A percentile compares a stretch with the other conserved stretches of the same genome.
These are phyloP conservation scores for Alligator sinensis DNA, from an alignment of 2,113 vertebrate genomes.

Conservation along the genomic window DNA sequence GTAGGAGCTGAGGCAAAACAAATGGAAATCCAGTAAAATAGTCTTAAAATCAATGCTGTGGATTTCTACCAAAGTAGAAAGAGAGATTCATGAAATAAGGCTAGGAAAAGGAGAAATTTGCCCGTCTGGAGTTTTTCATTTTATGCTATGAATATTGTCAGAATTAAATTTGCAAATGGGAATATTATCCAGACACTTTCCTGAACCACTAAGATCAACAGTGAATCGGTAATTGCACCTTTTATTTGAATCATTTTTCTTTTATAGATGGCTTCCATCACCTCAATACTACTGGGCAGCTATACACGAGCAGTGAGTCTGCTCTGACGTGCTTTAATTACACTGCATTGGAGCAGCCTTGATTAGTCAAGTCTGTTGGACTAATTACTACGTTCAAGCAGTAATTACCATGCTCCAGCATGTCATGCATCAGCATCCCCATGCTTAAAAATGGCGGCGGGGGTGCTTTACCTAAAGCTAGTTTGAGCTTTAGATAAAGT, in stretches of 20 bases:
- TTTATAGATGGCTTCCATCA: conserved; percentile 46
- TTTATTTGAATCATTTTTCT: conserved; percentile 32
- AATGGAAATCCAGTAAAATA: conserved; percentile 80
- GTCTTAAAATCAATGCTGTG: conserved; percentile 67
- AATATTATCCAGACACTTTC: conserved; percentile 24
- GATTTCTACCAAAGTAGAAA: conserved; percentile 56
- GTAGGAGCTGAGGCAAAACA: conserved; percentile 79
- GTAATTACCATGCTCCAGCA: no score
- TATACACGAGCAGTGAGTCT: no score
- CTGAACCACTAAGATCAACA: conserved; percentile 50
- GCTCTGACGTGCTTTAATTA: no score
- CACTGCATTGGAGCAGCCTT: no score
- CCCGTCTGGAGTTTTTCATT: background rate
- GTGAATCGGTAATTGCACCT: conserved; percentile 6
- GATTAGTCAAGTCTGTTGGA: no score
- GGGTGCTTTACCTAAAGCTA: no score
- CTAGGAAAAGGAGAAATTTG: background rate
- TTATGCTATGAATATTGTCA: background rate
- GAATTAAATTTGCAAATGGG: background rate
- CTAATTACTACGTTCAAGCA: no score
- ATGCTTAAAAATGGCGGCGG: no score
- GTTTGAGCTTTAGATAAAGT: no score
- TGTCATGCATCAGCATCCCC: no score
- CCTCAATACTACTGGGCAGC: no score
- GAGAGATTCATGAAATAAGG: conserved; percentile 44